Conservation (phyloP, 2,113 vertebrate genomes). For the Siniperca knerii region DNA sequence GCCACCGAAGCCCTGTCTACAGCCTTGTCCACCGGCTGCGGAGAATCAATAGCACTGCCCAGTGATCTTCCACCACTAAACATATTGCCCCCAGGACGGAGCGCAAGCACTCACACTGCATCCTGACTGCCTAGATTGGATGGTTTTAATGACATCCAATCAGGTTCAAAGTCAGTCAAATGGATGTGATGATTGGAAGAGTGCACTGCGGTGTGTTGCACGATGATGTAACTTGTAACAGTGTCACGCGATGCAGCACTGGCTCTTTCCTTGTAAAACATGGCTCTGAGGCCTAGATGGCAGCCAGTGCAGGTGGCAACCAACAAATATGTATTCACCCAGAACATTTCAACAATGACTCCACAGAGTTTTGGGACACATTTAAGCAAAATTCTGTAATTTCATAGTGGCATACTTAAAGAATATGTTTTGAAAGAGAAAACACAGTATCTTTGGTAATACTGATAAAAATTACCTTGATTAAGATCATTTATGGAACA, state of each 20-base stretch:
- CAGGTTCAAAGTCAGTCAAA: constrained; percentile 56
- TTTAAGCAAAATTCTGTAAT: background rate
- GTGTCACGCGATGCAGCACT: constrained; percentile 3
- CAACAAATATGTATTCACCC: background rate
- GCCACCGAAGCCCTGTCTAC: constrained; percentile 47
- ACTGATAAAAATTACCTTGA: background rate
- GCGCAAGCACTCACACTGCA: constrained; percentile 30
- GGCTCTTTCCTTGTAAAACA: background rate
- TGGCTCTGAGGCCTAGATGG: background rate
- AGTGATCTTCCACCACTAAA: constrained; percentile 62
- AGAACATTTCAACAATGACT: background rate
- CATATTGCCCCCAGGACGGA: constrained; percentile 48
- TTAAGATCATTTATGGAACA: background rate
- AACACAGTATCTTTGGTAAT: background rate
- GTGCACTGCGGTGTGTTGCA: constrained; percentile 22
- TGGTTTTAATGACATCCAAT: constrained; percentile 60
- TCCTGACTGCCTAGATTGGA: constrained; percentile 36
- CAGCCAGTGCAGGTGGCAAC: background rate
- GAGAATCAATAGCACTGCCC: constrained; percentile 74
- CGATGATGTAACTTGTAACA: constrained; percentile 44
- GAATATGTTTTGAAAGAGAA: background rate
- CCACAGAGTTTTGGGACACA: background rate
- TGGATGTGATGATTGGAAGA: constrained; percentile 37
- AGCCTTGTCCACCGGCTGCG: constrained; percentile 39
- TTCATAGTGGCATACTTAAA: background rate